Percentiles rank a stretch among this genome's conserved stretches.
Evolutionary conservation across 2,888 invertebrate genomes (phyloP).

Genomic region (Drosophila fungiperda): DNA sequence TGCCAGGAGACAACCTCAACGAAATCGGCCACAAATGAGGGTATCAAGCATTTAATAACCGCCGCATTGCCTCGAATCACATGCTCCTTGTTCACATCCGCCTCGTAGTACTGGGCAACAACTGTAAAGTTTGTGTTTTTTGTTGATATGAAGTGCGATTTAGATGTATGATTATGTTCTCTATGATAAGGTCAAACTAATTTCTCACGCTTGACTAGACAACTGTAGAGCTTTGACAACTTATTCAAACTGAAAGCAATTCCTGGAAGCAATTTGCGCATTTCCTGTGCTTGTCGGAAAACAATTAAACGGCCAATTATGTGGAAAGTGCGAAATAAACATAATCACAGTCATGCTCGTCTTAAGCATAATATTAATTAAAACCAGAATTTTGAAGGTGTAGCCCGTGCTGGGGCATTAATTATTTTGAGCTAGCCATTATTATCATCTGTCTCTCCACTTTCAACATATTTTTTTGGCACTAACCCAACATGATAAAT

Average conservation of each 20-base stretch:
- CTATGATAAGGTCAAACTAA: slow-evolving; percentile 7
- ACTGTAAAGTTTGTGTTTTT: slow-evolving; percentile 86
- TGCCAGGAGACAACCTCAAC: slow-evolving; percentile 95
- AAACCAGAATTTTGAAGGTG: slow-evolving; percentile 39
- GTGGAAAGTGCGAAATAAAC: slow-evolving; percentile 46
- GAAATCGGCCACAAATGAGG: slow-evolving; percentile 97
- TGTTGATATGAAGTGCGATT: slow-evolving; percentile 17
- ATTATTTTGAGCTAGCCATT: slow-evolving; percentile 40
- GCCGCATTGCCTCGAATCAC: slow-evolving; percentile 95
- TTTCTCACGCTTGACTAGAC: slow-evolving; percentile 59
- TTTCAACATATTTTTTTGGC: slow-evolving; percentile 54
- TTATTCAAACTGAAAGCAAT: slow-evolving; percentile 19
- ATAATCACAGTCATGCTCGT: slow-evolving; percentile 35
- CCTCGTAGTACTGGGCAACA: slow-evolving; percentile 95
- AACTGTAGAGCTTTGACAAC: slow-evolving; percentile 42
- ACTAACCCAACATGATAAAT: slow-evolving; percentile 59
- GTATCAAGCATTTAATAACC: slow-evolving; percentile 94
- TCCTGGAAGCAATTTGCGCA: slow-evolving; percentile 58
- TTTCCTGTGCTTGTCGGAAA: slow-evolving; percentile 57
- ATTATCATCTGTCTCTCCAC: slow-evolving; percentile 52
- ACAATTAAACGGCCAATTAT: slow-evolving; percentile 65
- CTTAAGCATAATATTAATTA: slow-evolving; percentile 40
- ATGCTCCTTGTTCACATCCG: slow-evolving; percentile 96
- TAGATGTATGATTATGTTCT: slow-evolving; percentile 14
- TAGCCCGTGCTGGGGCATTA: slow-evolving; percentile 52